Percentiles rank a stretch among this genome's conserved stretches.
These are phyloP conservation scores for Epinephelus moara DNA, from an alignment of 2,113 vertebrate genomes.

Conservation along the genomic window DNA sequence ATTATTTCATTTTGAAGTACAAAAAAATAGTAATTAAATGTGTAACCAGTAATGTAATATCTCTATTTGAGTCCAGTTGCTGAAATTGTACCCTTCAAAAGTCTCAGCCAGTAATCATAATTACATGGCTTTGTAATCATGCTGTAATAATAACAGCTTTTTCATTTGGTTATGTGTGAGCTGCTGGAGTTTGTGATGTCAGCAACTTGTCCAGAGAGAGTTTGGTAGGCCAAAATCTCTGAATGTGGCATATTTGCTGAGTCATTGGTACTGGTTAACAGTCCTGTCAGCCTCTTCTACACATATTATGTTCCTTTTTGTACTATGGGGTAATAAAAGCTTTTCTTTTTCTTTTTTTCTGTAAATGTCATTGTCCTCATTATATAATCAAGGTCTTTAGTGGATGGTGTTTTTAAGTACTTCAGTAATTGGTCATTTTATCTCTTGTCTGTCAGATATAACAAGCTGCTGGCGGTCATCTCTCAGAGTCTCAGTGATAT, in stretches of 20 bases:
- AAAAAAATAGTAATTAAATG: conserved; percentile 21
- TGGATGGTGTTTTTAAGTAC: not conserved
- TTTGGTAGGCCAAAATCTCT: not conserved
- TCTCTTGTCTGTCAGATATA: conserved; percentile 85
- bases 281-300: not conserved
- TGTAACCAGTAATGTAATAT: not conserved
- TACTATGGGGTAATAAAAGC: not conserved
- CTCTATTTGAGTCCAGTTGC: not conserved
- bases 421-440: not conserved
- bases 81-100: conserved; percentile 16
- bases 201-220: not conserved
- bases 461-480: conserved; percentile 88
- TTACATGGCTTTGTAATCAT: conserved; percentile 11
- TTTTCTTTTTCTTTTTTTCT: not conserved
- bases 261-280: not conserved
- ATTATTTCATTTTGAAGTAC: conserved; percentile 3
- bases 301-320: not conserved
- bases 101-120: not conserved
- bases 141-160: conserved; percentile 22
- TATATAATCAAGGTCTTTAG: not conserved
- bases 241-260: not conserved
- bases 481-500: conserved; percentile 87
- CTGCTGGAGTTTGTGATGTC: not conserved
- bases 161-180: not conserved
- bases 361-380: not conserved